Conservation (phyloP, 2,113 vertebrate genomes). For the Spermophilus dauricus region DNA sequence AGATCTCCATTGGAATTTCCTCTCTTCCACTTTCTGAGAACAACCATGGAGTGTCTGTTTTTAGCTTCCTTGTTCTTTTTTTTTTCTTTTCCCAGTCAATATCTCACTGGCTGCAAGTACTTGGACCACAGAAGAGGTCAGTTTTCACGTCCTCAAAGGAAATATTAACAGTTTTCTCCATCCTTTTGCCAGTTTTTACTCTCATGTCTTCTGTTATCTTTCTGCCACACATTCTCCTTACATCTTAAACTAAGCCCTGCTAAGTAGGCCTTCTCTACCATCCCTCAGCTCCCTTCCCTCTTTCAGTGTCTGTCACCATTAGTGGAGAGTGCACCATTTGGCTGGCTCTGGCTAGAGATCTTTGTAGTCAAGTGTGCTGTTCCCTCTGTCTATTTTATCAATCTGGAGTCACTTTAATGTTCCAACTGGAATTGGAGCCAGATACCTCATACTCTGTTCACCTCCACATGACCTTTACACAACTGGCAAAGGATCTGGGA, state of each 20-base stretch:
- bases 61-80: conserved; percentile 53
- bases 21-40: conserved; percentile 20
- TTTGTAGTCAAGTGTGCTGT: conserved; percentile 68
- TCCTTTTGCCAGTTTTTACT: conserved; percentile 39
- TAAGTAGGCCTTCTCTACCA: neutral
- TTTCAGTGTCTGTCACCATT: conserved; percentile 48
- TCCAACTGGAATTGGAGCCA: conserved; percentile 81
- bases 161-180: neutral
- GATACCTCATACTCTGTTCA: conserved; percentile 80
- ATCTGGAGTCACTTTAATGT: conserved; percentile 84
- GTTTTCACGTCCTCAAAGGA: conserved; percentile 45
- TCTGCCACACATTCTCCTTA: neutral
- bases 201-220: conserved; percentile 37
- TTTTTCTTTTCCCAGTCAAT: neutral
- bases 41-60: neutral
- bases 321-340: conserved; percentile 67
- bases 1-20: neutral
- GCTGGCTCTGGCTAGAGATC: conserved; percentile 40
- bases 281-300: neutral
- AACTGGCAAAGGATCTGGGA: conserved; percentile 75
- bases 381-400: conserved; percentile 74
- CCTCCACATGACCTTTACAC: conserved; percentile 79
- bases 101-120: conserved; percentile 20
- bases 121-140: conserved; percentile 1
- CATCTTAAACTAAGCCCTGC: neutral